phyloP scores from a whole-genome alignment of 2,888 invertebrate species.

The Acanthoscelides obtectus region DNA sequence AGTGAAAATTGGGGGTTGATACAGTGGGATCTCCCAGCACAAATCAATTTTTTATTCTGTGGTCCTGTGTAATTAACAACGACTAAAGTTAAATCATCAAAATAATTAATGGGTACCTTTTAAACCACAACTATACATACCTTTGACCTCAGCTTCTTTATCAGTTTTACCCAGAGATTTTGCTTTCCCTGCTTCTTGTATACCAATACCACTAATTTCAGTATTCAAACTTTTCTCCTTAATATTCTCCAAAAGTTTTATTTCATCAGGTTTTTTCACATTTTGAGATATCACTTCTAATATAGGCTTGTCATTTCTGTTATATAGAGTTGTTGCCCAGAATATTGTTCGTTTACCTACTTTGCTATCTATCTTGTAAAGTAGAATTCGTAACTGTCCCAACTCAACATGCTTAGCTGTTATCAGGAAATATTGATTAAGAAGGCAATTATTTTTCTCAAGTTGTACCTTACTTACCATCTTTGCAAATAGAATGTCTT shows the following conservation, averaged over 20 bases:
- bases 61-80: no score
- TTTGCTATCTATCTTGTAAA: constrained; percentile 18
- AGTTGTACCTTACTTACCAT: not conserved
- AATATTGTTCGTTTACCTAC: constrained; percentile 16
- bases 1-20: no score
- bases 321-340: constrained; percentile 18
- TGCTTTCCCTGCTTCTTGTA: constrained; percentile 33
- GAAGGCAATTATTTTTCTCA: not conserved
- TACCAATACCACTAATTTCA: constrained; percentile 12
- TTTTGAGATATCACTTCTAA: constrained; percentile 14
- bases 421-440: no score
- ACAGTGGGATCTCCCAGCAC: no score
- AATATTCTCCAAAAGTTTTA: constrained; percentile 33
- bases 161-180: constrained; percentile 37
- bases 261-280: constrained; percentile 21
- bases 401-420: constrained; percentile 11
- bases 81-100: no score
- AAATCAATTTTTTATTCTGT: no score
- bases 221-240: constrained; percentile 36
- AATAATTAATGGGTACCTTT: no score
- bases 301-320: constrained; percentile 18
- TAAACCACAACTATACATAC: constrained; percentile 10
- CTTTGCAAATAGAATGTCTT: constrained; percentile 8
- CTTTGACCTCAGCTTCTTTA: constrained; percentile 27
- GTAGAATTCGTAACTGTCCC: constrained; percentile 22